Conservation (phyloP, 2,888 invertebrate species). For the Nephrotoma appendiculata region DNA sequence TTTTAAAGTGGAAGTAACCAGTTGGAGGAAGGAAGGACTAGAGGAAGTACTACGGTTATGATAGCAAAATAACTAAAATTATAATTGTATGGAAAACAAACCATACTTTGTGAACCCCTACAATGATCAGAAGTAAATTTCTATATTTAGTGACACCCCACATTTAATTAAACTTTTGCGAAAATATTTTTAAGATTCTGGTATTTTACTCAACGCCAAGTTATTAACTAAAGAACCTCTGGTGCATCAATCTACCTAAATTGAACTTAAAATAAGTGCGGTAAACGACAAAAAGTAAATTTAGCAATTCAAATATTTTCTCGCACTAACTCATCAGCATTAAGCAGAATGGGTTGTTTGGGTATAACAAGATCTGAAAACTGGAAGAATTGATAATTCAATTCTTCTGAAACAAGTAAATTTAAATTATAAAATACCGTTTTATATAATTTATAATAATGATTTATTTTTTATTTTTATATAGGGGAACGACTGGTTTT, state of each 20-base stretch:
- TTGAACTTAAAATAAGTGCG: not conserved
- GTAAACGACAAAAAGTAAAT: too few species aligned
- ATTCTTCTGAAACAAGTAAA: constrained; percentile 2
- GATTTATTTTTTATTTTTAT: not conserved
- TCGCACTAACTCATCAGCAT: constrained; percentile 11
- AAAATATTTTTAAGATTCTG: not conserved
- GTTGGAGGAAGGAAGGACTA: too few species aligned
- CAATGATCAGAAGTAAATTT: not conserved
- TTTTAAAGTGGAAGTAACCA: not conserved
- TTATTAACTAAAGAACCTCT: not conserved
- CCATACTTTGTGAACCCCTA: not conserved
- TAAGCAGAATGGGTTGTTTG: constrained; percentile 12
- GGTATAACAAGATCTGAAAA: constrained; percentile 8
- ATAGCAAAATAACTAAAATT: constrained; percentile 6
- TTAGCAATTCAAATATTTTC: too few species aligned
- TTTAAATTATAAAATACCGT: not conserved
- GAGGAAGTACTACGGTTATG: constrained; percentile 7
- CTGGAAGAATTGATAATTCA: constrained; percentile 13
- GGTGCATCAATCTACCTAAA: too few species aligned
- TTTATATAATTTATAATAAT: not conserved
- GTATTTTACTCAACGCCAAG: not conserved
- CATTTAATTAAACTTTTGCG: too few species aligned
- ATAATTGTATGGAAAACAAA: not conserved
- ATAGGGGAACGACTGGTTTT: constrained; percentile 15
- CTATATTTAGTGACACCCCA: too few species aligned